Evolutionary conservation across 2,113 vertebrate genomes (phyloP), one percentile per base, ranked within the genome.

Genomic region (Numida meleagris): DNA sequence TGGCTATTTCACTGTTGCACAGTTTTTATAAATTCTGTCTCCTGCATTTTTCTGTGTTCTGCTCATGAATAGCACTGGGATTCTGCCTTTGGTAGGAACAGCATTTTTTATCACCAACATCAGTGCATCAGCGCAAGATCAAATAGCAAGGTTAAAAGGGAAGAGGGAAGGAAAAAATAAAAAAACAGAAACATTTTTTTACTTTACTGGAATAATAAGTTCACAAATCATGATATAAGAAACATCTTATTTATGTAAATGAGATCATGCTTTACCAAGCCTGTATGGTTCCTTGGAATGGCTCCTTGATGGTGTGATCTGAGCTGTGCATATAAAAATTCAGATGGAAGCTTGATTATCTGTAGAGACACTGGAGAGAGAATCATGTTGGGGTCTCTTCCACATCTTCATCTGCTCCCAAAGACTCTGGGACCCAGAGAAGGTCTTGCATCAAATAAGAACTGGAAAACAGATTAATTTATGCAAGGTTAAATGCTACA

Each of bases 181-280:
- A 25, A 25, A 55, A 78, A 1, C 25, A 72, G 20, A 27, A 59
- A 10, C 7, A 24, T 34, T 70, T 38, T 57, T 59, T 68, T 31
- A 12, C 6, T 10, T 53, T 15, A 1, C 4, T 59, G 21, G 13
- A 79, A 53, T 9, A 59, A 59, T 6, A 65, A 33, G 4, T 3
- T 36, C 15, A 48, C 31, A 53, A 42, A 70, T 51, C 29, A 43
- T 67, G 27, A 68, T 71, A 55, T 50, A 55, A 83, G 72, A 62
- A 86, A 77, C 50, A 23, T 76, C 73, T 77, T 29, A 84, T 89
- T 89, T 91, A 89, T 75, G 48, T 78, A 65, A 75, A 82, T 40
- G 0, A 31, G 27, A 53, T 43, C 16, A 23, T 48, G 43, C 25
- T 87, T 57, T 48, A 89, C 66, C 14, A 75, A 90, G 29, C n/a